Conservation (phyloP, 2,888 invertebrate genomes). For the Drosophila putrida region DNA sequence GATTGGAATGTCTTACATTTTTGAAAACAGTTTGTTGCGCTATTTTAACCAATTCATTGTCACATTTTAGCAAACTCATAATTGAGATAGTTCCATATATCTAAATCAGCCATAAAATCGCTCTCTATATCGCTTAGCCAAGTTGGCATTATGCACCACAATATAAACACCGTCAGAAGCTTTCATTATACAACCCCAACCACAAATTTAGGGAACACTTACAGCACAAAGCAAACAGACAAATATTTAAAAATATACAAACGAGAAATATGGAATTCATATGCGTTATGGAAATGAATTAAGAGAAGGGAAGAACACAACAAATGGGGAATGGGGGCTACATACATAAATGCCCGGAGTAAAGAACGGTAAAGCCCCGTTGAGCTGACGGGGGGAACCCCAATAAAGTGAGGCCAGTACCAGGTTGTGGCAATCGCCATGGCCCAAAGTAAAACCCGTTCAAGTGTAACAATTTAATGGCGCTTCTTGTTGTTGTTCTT, state of each 20-base stretch:
- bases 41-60: neutral
- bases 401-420: slow-evolving; percentile 46
- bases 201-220: neutral
- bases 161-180: slow-evolving; percentile 1
- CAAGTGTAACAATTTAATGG: slow-evolving; percentile 83
- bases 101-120: neutral
- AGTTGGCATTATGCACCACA: neutral
- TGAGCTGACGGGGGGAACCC: neutral
- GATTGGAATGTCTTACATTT: neutral
- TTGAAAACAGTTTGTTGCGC: neutral
- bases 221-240: slow-evolving; percentile 44
- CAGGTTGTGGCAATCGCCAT: slow-evolving; percentile 63
- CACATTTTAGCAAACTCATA: neutral
- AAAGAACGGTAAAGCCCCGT: slow-evolving; percentile 10
- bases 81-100: neutral
- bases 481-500: slow-evolving; percentile 63
- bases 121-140: slow-evolving; percentile 8
- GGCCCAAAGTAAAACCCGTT: slow-evolving; percentile 78
- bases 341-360: slow-evolving; percentile 41
- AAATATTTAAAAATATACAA: slow-evolving; percentile 59
- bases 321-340: neutral
- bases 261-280: slow-evolving; percentile 64
- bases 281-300: slow-evolving; percentile 78
- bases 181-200: slow-evolving; percentile 9
- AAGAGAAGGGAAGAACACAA: neutral